These are phyloP conservation scores for Leptopterna dolabrata DNA, from an alignment of 2,888 invertebrate genomes.

Conservation along the genomic window DNA sequence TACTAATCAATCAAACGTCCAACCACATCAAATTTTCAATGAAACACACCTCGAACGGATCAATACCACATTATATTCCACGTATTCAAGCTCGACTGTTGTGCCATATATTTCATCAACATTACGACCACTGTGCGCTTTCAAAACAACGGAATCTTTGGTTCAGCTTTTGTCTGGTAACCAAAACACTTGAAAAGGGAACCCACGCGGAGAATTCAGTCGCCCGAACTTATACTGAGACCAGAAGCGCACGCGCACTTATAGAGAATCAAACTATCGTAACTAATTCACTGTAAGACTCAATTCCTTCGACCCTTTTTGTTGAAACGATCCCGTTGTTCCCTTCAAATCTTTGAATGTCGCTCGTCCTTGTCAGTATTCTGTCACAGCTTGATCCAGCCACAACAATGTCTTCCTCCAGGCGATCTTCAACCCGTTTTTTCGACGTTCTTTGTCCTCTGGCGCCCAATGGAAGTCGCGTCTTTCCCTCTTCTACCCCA, in stretches of 20 bases:
- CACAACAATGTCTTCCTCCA: constrained; percentile 46
- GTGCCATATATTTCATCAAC: neutral
- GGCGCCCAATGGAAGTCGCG: constrained; percentile 9
- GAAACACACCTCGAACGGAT: neutral
- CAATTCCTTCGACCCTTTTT: neutral
- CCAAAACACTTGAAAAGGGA: neutral
- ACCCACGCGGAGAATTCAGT: neutral
- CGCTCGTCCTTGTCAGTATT: neutral
- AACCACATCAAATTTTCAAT: neutral
- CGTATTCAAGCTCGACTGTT: neutral
- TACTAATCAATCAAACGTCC: neutral
- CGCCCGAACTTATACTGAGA: neutral
- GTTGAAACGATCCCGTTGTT: neutral
- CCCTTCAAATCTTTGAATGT: neutral
- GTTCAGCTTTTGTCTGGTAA: neutral
- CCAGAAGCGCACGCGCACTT: neutral
- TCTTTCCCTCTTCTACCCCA: neutral
- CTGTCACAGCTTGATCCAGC: constrained; percentile 48
- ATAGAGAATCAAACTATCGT: constrained; percentile 43
- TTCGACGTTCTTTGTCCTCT: neutral
- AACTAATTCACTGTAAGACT: constrained; percentile 22
- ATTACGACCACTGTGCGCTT: neutral
- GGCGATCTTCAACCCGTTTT: constrained; percentile 36
- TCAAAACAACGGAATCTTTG: neutral
- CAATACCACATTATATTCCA: neutral